A percentile compares a stretch with the other conserved stretches of the same genome.
phyloP scores from a whole-genome alignment of 2,797 vertebrate species.

The Rallus crepitans region DNA sequence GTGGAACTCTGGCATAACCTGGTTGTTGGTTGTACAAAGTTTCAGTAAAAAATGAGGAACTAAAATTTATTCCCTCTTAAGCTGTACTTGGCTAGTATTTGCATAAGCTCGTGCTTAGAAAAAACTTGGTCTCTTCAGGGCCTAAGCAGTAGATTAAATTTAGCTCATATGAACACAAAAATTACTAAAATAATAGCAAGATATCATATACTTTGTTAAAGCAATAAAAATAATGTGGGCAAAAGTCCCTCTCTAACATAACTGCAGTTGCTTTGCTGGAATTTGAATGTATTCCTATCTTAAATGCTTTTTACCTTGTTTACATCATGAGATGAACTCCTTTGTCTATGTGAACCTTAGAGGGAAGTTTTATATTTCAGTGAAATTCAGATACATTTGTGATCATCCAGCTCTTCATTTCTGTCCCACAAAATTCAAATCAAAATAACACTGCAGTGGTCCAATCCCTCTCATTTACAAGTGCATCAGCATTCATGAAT shows the following conservation, averaged over 20 bases:
- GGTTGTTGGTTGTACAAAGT: neutral
- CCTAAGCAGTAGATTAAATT: neutral
- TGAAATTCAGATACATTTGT: neutral
- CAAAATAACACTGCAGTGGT: neutral
- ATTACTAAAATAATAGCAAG: neutral
- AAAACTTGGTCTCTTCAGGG: neutral
- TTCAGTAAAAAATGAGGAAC: neutral
- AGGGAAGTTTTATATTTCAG: neutral
- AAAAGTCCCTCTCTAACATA: neutral
- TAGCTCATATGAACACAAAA: neutral
- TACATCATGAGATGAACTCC: neutral
- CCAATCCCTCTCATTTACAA: neutral
- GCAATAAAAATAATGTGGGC: neutral
- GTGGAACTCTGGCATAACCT: neutral
- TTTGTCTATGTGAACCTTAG: neutral
- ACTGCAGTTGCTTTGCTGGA: neutral
- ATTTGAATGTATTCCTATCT: neutral
- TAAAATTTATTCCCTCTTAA: neutral
- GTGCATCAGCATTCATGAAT: neutral
- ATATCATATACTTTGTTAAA: neutral
- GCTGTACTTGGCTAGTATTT: neutral
- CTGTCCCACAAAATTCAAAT: neutral
- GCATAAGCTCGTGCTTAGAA: neutral
- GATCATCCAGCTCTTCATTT: neutral
- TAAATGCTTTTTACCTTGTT: neutral